phyloP scores from a whole-genome alignment of 2,888 invertebrate species.

The Patella pellucida region DNA sequence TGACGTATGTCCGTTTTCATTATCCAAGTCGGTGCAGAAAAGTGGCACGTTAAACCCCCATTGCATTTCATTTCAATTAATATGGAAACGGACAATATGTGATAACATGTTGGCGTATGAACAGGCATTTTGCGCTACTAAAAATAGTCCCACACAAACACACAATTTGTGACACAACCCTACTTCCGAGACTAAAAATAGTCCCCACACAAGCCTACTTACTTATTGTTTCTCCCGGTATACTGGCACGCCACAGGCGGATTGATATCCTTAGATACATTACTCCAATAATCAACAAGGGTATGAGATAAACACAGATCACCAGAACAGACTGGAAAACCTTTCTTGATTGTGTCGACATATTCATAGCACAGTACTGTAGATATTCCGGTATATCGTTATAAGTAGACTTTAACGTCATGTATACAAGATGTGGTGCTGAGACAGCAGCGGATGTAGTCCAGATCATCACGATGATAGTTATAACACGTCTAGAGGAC shows the following conservation, averaged over 20 bases:
- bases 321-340: slow-evolving; percentile 32
- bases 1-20: too few relatives aligned
- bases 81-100: too few relatives aligned
- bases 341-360: slow-evolving; percentile 18
- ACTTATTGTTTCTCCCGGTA: slow-evolving; percentile 29
- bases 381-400: slow-evolving; percentile 30
- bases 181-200: not conserved
- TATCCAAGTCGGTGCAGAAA: too few relatives aligned
- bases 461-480: slow-evolving; percentile 39
- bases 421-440: slow-evolving; percentile 33
- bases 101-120: too few relatives aligned
- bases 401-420: slow-evolving; percentile 27
- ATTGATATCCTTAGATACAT: slow-evolving; percentile 39
- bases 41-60: too few relatives aligned
- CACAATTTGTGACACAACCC: too few relatives aligned
- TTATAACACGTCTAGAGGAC: slow-evolving; percentile 32
- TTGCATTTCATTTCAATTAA: too few relatives aligned
- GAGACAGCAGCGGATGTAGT: slow-evolving; percentile 30
- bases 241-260: slow-evolving; percentile 39
- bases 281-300: slow-evolving; percentile 36
- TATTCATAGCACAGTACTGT: slow-evolving; percentile 24
- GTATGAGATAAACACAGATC: slow-evolving; percentile 35
- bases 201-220: slow-evolving; percentile 11
- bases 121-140: too few relatives aligned
- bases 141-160: not conserved